phyloP scores from a whole-genome alignment of 1,140 invertebrate species.

The Hyles vespertilio region DNA sequence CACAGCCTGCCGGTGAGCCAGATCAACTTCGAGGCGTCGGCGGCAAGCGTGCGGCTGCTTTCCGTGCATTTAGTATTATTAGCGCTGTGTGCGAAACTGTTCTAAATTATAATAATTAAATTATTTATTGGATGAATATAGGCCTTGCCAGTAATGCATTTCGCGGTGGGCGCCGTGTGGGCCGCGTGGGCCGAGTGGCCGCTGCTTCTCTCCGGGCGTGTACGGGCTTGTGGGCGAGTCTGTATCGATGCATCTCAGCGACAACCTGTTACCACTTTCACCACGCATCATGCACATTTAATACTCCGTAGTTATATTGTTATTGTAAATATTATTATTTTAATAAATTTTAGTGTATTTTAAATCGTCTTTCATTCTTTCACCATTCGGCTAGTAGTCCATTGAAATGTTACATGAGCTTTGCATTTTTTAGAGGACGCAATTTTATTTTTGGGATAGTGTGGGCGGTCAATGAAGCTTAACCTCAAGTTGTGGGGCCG shows the following conservation, averaged over 20 bases:
- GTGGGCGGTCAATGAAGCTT: too few relatives aligned
- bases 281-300: constrained; percentile 60
- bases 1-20: constrained; percentile 38
- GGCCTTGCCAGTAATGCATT: constrained; percentile 71
- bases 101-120: constrained; percentile 41
- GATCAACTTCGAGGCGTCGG: constrained; percentile 36
- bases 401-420: too few relatives aligned
- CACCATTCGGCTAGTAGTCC: too few relatives aligned
- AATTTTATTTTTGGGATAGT: too few relatives aligned
- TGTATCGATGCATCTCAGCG: constrained; percentile 9
- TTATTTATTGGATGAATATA: constrained; percentile 67
- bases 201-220: constrained; percentile 7
- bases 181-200: constrained; percentile 20
- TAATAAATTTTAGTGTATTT: constrained; percentile 36
- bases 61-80: constrained; percentile 32
- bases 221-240: background rate
- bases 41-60: constrained; percentile 6
- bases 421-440: too few relatives aligned
- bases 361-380: too few relatives aligned
- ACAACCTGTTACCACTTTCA: constrained; percentile 57
- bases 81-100: constrained; percentile 28
- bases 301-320: constrained; percentile 63
- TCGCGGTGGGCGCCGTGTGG: constrained; percentile 32
- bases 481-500: too few relatives aligned
- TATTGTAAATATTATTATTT: constrained; percentile 71